Conservation (phyloP, 2,888 invertebrate species). For the Drosophila niveifrons region DNA sequence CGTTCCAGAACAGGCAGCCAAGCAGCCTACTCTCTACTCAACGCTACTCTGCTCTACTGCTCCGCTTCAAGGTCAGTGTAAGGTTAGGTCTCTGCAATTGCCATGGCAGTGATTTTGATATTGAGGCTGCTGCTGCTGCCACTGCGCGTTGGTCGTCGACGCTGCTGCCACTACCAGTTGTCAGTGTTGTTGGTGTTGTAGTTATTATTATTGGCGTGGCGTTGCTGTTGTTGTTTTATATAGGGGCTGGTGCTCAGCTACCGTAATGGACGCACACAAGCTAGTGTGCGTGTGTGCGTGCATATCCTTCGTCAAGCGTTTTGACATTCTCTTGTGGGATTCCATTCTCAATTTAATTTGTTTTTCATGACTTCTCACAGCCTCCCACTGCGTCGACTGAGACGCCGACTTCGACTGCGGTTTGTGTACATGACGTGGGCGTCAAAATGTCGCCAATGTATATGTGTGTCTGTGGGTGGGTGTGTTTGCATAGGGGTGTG, state of each 20-base stretch:
- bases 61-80: conserved; percentile 77
- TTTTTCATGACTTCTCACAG: conserved; percentile 40
- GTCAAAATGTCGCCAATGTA: conserved; percentile 26
- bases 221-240: conserved; percentile 24
- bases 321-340: conserved; percentile 49
- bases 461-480: conserved; percentile 16
- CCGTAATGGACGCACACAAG: conserved; percentile 33
- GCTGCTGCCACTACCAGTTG: conserved; percentile 40
- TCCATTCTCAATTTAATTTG: conserved; percentile 48
- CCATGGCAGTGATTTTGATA: conserved; percentile 74
- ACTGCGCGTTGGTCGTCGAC: conserved; percentile 58
- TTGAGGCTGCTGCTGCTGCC: conserved; percentile 3
- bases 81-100: conserved; percentile 75
- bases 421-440: conserved; percentile 45
- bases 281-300: conserved; percentile 11
- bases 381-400: conserved; percentile 46
- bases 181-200: conserved; percentile 41
- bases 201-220: conserved; percentile 14
- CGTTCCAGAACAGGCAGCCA: conserved; percentile 38
- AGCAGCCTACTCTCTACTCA: conserved; percentile 40
- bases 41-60: conserved; percentile 52
- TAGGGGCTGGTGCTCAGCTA: conserved; percentile 37
- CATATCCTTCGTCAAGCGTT: conserved; percentile 59
- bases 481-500: conserved; percentile 2
- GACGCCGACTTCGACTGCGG: conserved; percentile 29